phyloP scores from a whole-genome alignment of 2,797 vertebrate species.

The Adrianichthys oophorus region DNA sequence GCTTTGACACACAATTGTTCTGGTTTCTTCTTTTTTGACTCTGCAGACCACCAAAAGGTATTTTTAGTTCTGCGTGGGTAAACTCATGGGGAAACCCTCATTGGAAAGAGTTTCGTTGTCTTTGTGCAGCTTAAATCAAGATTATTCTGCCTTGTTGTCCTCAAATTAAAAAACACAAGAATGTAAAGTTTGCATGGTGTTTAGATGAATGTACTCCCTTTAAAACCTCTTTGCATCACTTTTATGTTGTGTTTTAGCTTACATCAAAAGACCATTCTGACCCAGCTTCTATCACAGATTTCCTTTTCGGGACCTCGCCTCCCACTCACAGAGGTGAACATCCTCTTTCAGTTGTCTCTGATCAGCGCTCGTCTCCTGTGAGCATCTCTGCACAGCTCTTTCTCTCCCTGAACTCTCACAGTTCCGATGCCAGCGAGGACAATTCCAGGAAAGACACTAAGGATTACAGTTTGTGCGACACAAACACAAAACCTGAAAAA shows the following conservation, averaged over 20 bases:
- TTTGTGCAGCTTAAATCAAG: constrained; percentile 15
- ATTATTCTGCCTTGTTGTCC: not conserved
- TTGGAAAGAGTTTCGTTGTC: constrained; percentile 33
- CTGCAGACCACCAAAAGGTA: constrained; percentile 38
- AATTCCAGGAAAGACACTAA: constrained; percentile 59
- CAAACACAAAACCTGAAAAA: constrained; percentile 4
- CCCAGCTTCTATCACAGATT: constrained; percentile 14
- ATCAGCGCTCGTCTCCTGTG: constrained; percentile 3
- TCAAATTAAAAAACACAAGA: not conserved
- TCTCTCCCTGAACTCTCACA: not conserved
- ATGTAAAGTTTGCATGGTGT: not conserved
- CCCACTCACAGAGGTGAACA: constrained; percentile 45
- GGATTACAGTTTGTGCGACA: constrained; percentile 20
- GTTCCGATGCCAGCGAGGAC: constrained; percentile 18
- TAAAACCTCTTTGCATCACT: not conserved
- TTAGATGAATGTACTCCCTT: not conserved
- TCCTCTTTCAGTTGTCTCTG: constrained; percentile 53
- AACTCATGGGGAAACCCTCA: constrained; percentile 3
- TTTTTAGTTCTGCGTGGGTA: constrained; percentile 45
- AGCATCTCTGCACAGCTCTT: not conserved
- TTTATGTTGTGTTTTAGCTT: not conserved
- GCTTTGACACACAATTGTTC: constrained; percentile 16
- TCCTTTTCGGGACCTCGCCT: constrained; percentile 40
- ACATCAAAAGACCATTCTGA: not conserved
- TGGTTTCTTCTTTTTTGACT: constrained; percentile 22